Evolutionary conservation across 2,113 vertebrate species (phyloP), one percentile per base, ranked within the genome.

Genomic region (Cyrtonyx montezumae): DNA sequence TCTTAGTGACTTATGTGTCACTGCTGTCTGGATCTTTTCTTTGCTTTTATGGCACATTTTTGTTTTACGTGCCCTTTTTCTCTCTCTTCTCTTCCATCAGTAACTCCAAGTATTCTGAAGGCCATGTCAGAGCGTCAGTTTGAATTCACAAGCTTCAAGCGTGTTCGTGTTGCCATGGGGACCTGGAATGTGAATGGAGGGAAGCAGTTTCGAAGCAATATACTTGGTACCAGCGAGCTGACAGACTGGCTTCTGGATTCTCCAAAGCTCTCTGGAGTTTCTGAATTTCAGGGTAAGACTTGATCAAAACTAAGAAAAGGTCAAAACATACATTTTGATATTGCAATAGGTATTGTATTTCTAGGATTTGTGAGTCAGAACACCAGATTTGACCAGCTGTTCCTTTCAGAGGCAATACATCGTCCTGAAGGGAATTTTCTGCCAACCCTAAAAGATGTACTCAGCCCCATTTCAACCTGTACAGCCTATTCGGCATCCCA

Each of bases 151-250:
- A 95, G 95, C 58, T 97, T 97, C 87, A 98, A 96, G 58, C 96
- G 95, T 25, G 43, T 98, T 86, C 97, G 94, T 16, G 46, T 98
- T 32, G 98, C 98, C 14, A 94, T 88, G 59, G 98, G 98, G 32
- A 98, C 98, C 49, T 98, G 98, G 98, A 98, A 98, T 0, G 97
- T 98, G 80, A 98, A 98, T 0, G 98, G 98, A 5, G 98, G 98
- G 8, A 98, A 98, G 86, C 98, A 98, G 76, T 98, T 98, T 95
- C 93, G 98, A 58, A 98, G 96, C 95, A 97, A 98, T 49, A 96
- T 98, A 66, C 98, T 98, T 0, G 96, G 97, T 32, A 97, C 97
- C 4, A 96, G 95, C 0, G 98, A 98, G 62, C 96, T 98, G 65
- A 97, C 98, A 9, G 97, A 98, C 65, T 98, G 98, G 98, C 96